phyloP scores from a whole-genome alignment of 2,797 vertebrate species.

The Otus scops region DNA sequence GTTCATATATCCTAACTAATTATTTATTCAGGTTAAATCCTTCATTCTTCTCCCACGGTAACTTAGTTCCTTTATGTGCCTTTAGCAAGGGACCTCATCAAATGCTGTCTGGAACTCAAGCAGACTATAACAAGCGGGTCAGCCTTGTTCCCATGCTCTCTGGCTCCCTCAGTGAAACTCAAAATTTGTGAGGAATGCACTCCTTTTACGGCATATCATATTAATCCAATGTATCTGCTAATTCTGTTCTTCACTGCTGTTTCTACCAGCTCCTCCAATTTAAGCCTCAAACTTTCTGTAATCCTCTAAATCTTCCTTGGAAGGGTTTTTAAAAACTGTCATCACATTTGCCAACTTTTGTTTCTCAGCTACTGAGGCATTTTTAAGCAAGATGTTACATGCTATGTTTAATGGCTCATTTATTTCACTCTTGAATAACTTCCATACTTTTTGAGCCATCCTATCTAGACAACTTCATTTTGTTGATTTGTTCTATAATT shows the following conservation, averaged over 20 bases:
- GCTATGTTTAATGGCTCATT: constrained; percentile 39
- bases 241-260: background rate
- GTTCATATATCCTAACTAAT: background rate
- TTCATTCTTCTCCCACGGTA: background rate
- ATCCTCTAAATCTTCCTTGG: constrained; percentile 31
- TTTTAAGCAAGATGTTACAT: constrained; percentile 41
- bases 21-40: background rate
- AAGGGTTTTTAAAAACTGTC: constrained; percentile 40
- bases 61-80: background rate
- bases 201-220: background rate
- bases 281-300: background rate
- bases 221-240: background rate
- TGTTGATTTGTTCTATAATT: background rate
- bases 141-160: constrained; percentile 37
- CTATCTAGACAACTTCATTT: background rate
- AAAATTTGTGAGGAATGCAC: background rate
- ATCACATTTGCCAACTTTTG: constrained; percentile 26
- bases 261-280: constrained; percentile 19
- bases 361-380: constrained; percentile 2
- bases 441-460: background rate
- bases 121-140: constrained; percentile 1
- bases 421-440: constrained; percentile 17
- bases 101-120: background rate
- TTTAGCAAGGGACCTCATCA: background rate
- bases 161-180: background rate